Evolutionary conservation across 2,113 vertebrate genomes (phyloP).

Genomic region (Cariama cristata): DNA sequence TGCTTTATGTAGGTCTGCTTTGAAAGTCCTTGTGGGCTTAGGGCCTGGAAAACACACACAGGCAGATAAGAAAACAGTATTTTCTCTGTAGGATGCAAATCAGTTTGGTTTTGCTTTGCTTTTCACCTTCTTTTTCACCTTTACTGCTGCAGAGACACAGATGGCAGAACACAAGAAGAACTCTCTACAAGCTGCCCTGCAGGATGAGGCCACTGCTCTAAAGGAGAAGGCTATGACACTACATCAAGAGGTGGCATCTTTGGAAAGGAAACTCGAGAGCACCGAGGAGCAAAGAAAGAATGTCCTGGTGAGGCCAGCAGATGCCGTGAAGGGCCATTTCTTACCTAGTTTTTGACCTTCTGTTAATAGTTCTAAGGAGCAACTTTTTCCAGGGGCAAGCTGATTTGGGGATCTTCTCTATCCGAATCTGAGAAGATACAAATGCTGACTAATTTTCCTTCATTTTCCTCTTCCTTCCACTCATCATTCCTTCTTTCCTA

Average conservation of each 20-base stretch:
- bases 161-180: conserved; percentile 44
- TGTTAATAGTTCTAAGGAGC: background rate
- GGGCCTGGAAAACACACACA: background rate
- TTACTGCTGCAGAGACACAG: conserved; percentile 49
- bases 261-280: conserved; percentile 41
- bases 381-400: background rate
- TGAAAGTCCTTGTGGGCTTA: background rate
- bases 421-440: background rate
- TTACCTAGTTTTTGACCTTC: background rate
- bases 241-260: conserved; percentile 30
- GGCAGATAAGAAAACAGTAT: background rate
- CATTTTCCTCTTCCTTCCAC: background rate
- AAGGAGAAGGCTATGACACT: conserved; percentile 21
- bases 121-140: background rate
- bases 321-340: background rate
- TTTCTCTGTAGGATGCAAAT: background rate
- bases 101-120: background rate
- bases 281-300: conserved; percentile 59
- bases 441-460: background rate
- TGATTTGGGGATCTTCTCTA: background rate
- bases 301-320: conserved; percentile 60
- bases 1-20: background rate
- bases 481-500: background rate
- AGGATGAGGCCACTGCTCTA: background rate
- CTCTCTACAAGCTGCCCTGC: conserved; percentile 38